Evolutionary conservation across 92 coral and sea anemone genomes (phyloP).

Genomic region (Actinernus sp.): DNA sequence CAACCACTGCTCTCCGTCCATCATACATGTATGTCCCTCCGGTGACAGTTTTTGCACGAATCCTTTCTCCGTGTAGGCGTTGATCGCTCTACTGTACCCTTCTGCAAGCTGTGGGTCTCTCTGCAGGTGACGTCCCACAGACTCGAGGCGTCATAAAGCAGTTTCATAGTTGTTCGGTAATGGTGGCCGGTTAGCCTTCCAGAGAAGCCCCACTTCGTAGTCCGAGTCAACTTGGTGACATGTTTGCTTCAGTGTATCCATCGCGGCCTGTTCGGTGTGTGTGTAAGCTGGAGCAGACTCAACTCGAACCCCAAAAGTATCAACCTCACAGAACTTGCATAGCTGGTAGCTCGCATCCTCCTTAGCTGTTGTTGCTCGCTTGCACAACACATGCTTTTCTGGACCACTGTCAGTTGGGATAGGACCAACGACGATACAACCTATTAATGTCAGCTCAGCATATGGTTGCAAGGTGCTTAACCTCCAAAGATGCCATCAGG

Average conservation of each 20-base stretch:
- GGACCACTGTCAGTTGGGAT: conserved; percentile 3
- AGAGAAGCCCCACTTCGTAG: conserved; percentile 24
- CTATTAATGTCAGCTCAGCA: conserved; percentile 57
- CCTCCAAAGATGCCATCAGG: conserved; percentile 46
- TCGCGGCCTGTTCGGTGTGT: conserved; percentile 11
- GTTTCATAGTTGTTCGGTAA: conserved; percentile 15
- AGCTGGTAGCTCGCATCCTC: conserved; percentile 33
- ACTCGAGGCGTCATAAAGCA: conserved; percentile 19
- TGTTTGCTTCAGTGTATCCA: conserved; percentile 24
- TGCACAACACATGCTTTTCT: conserved; percentile 20
- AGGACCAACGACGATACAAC: conserved; percentile 56
- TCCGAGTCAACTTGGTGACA: conserved; percentile 31
- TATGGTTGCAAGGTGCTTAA: conserved; percentile 31
- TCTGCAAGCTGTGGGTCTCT: conserved; percentile 4
- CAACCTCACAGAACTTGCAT: conserved; percentile 45
- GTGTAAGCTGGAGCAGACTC: conserved; percentile 11
- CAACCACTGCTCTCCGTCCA: too few relatives aligned
- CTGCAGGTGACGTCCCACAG: conserved; percentile 20
- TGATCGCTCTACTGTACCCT: neutral
- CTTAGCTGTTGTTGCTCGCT: conserved; percentile 19
- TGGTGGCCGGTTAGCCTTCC: conserved; percentile 13
- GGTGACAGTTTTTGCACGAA: conserved; percentile 12
- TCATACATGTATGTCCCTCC: too few relatives aligned
- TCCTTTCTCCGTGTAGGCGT: conserved; percentile 4
- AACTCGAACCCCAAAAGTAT: conserved; percentile 26